A percentile compares a stretch with the other conserved stretches of the same genome.
These are phyloP conservation scores for Herminia tarsipennalis DNA, from an alignment of 2,888 invertebrate genomes.

Conservation along the genomic window DNA sequence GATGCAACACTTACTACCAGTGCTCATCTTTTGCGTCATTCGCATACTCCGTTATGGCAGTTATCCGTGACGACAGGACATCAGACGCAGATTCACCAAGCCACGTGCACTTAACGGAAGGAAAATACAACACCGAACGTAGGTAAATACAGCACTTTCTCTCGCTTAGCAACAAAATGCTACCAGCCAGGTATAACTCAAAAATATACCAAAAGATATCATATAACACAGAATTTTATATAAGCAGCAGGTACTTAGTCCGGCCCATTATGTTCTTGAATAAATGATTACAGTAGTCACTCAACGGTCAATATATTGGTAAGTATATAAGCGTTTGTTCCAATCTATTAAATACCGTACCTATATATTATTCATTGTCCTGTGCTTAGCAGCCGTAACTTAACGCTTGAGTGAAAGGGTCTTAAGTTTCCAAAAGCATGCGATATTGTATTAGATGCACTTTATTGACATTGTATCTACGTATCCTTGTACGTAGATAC, in stretches of 20 bases:
- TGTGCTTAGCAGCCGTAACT: slow-evolving; percentile 32
- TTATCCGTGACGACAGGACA: too few relatives aligned
- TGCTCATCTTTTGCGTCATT: too few relatives aligned
- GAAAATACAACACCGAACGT: too few relatives aligned
- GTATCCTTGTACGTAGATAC: not conserved
- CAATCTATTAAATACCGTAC: slow-evolving; percentile 23
- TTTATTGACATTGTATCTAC: not conserved
- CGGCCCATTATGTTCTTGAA: not conserved
- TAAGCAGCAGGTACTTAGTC: not conserved
- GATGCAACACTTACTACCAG: too few relatives aligned
- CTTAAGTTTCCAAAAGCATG: not conserved
- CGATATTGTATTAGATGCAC: not conserved
- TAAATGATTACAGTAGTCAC: slow-evolving; percentile 5
- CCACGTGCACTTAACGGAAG: too few relatives aligned
- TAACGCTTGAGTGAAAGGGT: slow-evolving; percentile 23
- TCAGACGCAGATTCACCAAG: too few relatives aligned
- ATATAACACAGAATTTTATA: not conserved
- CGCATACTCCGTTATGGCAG: too few relatives aligned
- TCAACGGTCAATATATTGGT: not conserved
- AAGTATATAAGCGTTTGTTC: slow-evolving; percentile 2
- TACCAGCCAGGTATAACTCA: too few relatives aligned
- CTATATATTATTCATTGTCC: slow-evolving; percentile 30
- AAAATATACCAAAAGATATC: not conserved
- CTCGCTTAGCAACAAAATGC: too few relatives aligned
- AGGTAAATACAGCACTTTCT: too few relatives aligned